These are phyloP conservation scores for Alloscopus bannaensis DNA, from an alignment of 2,888 invertebrate genomes.

Conservation along the genomic window DNA sequence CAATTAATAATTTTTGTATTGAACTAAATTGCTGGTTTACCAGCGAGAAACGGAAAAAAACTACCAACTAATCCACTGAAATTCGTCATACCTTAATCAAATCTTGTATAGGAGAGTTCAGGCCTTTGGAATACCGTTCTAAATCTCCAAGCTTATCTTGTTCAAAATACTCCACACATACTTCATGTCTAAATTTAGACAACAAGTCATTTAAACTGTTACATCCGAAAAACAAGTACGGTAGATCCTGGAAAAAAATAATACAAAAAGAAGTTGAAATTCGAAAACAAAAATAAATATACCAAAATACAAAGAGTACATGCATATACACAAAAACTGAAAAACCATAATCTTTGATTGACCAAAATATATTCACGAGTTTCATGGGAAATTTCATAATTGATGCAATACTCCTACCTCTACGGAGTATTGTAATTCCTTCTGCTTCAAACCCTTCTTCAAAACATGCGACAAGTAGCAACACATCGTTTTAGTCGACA, in stretches of 20 bases:
- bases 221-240: constrained; percentile 75
- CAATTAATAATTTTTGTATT: too few species aligned
- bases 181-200: constrained; percentile 75
- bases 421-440: constrained; percentile 22
- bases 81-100: constrained; percentile 74
- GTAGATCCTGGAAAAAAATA: constrained; percentile 76
- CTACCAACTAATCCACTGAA: too few species aligned
- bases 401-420: constrained; percentile 29
- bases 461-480: constrained; percentile 63
- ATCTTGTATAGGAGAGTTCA: constrained; percentile 73
- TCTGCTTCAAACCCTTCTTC: constrained; percentile 53
- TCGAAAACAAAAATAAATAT: constrained; percentile 13
- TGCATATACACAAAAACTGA: too few species aligned
- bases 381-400: too few species aligned
- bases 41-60: not conserved
- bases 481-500: constrained; percentile 55
- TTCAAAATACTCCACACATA: constrained; percentile 76
- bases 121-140: constrained; percentile 74
- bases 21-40: too few species aligned
- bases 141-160: constrained; percentile 74
- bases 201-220: constrained; percentile 76
- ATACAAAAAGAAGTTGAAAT: too few species aligned
- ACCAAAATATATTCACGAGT: too few species aligned
- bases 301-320: constrained; percentile 18
- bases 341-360: not conserved